Evolutionary conservation across 2,888 invertebrate species (phyloP).

Genomic region (Tineola bisselliella): DNA sequence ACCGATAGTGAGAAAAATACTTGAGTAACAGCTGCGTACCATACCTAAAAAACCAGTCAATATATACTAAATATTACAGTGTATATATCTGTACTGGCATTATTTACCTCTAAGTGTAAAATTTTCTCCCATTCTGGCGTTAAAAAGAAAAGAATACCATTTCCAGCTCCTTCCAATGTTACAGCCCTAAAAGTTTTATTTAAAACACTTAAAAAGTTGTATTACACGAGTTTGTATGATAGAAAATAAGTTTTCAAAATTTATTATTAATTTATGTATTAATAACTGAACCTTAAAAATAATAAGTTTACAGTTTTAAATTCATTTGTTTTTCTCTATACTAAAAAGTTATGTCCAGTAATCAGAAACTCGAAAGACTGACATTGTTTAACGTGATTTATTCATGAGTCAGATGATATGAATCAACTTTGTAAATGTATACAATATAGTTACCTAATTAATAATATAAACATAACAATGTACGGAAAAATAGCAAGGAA

Average conservation of each 20-base stretch:
- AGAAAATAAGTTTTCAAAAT: no score
- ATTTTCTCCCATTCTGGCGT: constrained; percentile 81
- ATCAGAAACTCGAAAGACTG: no score
- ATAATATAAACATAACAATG: constrained; percentile 76
- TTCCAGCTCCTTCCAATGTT: constrained; percentile 74
- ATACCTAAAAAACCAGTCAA: constrained; percentile 62
- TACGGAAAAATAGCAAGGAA: constrained; percentile 89
- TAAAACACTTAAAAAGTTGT: no score
- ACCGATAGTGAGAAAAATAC: constrained; percentile 83
- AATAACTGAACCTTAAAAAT: no score
- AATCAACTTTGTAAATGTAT: no score
- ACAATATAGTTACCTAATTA: constrained; percentile 67
- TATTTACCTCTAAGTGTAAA: constrained; percentile 70
- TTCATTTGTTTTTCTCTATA: no score
- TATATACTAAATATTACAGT: not conserved
- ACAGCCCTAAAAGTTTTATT: constrained; percentile 48
- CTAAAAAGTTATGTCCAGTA: no score
- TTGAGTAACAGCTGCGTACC: constrained; percentile 83
- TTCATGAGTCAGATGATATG: no score
- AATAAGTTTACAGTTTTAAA: no score
- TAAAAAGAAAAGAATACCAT: constrained; percentile 82
- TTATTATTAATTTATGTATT: no score
- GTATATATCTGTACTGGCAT: not conserved
- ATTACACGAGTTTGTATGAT: no score
- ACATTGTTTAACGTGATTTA: no score